These are phyloP conservation scores for Engystomops pustulosus DNA, from an alignment of 2,113 vertebrate genomes.

Conservation along the genomic window DNA sequence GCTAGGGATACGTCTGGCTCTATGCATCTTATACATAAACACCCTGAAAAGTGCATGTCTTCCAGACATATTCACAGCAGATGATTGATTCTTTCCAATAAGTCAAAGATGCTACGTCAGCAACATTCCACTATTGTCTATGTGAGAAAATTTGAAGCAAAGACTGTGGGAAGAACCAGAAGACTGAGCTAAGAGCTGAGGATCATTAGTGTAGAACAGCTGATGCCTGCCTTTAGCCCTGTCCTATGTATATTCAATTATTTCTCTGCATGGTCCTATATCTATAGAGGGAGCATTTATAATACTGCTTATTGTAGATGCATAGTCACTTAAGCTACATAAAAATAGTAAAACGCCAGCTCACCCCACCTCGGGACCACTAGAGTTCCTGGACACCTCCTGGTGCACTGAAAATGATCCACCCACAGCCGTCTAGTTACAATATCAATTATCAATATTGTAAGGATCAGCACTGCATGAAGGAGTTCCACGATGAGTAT, in stretches of 20 bases:
- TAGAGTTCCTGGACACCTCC: too few species aligned
- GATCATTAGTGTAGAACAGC: not conserved
- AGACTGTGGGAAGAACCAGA: not conserved
- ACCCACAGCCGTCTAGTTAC: too few species aligned
- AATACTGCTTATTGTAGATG: too few species aligned
- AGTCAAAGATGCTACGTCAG: not conserved
- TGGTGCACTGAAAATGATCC: too few species aligned
- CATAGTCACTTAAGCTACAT: too few species aligned
- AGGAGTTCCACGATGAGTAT: too few species aligned
- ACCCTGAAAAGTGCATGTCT: not conserved
- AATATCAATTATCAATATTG: too few species aligned
- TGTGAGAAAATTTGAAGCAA: not conserved
- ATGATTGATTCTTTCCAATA: slow-evolving; percentile 10
- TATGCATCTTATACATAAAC: not conserved
- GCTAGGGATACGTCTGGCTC: not conserved
- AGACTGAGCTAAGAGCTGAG: not conserved
- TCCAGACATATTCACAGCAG: not conserved
- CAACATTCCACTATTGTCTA: not conserved
- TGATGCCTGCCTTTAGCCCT: not conserved
- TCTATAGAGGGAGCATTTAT: not conserved
- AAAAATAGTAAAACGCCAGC: too few species aligned
- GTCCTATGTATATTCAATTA: too few species aligned
- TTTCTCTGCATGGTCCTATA: not conserved
- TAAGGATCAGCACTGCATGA: too few species aligned
- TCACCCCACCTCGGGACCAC: too few species aligned